These are phyloP conservation scores for Euplagia quadripunctaria DNA, from an alignment of 2,888 invertebrate genomes.

Conservation along the genomic window DNA sequence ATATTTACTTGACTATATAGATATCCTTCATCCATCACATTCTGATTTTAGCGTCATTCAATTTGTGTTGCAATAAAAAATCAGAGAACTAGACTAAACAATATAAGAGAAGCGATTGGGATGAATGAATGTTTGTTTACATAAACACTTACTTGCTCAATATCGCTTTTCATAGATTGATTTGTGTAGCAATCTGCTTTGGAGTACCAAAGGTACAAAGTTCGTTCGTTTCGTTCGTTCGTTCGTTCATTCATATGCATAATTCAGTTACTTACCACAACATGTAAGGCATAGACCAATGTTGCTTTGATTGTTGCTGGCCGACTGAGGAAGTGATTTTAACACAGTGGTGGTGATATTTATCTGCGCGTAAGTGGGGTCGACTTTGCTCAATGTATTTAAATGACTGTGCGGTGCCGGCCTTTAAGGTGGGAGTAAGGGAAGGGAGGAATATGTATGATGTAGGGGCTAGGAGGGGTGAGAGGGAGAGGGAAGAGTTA, in stretches of 20 bases:
- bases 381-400: neutral
- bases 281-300: too few species aligned
- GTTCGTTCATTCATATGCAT: too few species aligned
- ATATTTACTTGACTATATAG: neutral
- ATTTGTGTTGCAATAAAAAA: slow-evolving; percentile 38
- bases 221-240: too few species aligned
- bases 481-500: too few species aligned
- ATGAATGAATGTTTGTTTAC: slow-evolving; percentile 46
- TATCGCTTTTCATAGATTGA: slow-evolving; percentile 19
- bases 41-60: slow-evolving; percentile 31
- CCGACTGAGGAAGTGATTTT: neutral
- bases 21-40: slow-evolving; percentile 19
- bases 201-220: too few species aligned
- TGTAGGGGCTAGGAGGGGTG: too few species aligned
- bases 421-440: too few species aligned
- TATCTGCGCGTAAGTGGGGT: too few species aligned
- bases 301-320: neutral
- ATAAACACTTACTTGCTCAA: slow-evolving; percentile 24
- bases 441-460: too few species aligned
- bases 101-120: slow-evolving; percentile 20
- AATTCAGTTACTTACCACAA: too few species aligned
- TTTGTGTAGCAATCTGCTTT: neutral
- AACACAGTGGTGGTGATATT: neutral
- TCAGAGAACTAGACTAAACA: slow-evolving; percentile 46
- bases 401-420: too few species aligned